phyloP scores from a whole-genome alignment of 1,140 invertebrate species.

The Calliopsis andreniformis region DNA sequence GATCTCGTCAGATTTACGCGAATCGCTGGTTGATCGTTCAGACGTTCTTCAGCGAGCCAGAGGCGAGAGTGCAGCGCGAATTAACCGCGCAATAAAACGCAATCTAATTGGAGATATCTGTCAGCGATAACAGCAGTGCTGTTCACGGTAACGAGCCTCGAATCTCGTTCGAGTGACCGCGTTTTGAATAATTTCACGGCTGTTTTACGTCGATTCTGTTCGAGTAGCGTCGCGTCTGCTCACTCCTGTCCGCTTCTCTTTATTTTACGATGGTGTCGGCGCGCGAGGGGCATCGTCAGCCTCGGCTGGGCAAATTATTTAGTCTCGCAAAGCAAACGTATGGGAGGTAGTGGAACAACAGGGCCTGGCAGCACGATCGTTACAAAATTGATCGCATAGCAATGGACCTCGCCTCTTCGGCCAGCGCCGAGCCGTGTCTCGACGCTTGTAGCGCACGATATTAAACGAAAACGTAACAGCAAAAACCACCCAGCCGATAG shows the following conservation, averaged over 20 bases:
- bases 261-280: background rate
- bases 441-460: background rate
- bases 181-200: conserved; percentile 27
- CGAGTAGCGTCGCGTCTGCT: too few relatives aligned
- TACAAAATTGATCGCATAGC: conserved; percentile 9
- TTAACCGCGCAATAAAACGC: background rate
- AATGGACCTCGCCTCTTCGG: background rate
- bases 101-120: conserved; percentile 12
- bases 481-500: background rate
- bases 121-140: background rate
- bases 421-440: conserved; percentile 7
- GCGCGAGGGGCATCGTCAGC: conserved; percentile 13
- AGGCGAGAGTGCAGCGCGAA: too few relatives aligned
- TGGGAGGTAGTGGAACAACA: background rate
- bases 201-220: background rate
- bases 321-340: background rate
- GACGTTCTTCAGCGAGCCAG: background rate
- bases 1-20: background rate
- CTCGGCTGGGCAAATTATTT: conserved; percentile 10
- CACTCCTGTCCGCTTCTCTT: background rate
- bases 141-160: background rate
- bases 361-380: background rate
- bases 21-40: conserved; percentile 6
- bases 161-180: background rate
- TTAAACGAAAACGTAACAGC: conserved; percentile 1